A percentile compares a stretch with the other conserved stretches of the same genome.
Conservation (phyloP, 2,888 invertebrate genomes). For the Athalia circularis region DNA sequence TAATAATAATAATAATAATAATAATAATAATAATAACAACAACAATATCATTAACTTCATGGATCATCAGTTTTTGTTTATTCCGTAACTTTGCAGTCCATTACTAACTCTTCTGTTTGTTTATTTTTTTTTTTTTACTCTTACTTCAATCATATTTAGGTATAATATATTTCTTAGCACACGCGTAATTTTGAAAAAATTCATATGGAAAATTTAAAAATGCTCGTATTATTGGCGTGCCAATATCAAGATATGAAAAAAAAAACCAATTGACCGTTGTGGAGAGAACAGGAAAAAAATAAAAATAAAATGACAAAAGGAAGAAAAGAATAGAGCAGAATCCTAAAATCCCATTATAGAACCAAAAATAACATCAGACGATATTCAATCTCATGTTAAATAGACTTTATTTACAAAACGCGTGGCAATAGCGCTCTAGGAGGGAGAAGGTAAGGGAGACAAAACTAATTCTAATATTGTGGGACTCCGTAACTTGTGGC, state of each 20-base stretch:
- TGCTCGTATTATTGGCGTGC: not conserved
- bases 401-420: conserved; percentile 43
- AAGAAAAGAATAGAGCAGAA: not conserved
- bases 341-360: not conserved
- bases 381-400: conserved; percentile 22
- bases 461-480: conserved; percentile 17
- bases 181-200: no score
- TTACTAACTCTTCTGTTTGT: no score
- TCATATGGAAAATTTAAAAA: not conserved
- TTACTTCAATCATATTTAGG: no score
- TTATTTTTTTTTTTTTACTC: no score
- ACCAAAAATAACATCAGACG: not conserved
- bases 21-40: no score
- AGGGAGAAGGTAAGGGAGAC: not conserved
- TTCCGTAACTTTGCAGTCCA: no score
- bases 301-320: conserved; percentile 3
- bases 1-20: no score
- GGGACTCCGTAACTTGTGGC: conserved; percentile 50
- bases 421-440: not conserved
- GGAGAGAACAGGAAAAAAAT: not conserved
- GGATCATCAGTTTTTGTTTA: no score
- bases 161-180: no score
- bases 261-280: no score
- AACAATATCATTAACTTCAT: no score
- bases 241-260: not conserved